Evolutionary conservation across 2,113 vertebrate genomes (phyloP).

Genomic region (Saguinus midas): DNA sequence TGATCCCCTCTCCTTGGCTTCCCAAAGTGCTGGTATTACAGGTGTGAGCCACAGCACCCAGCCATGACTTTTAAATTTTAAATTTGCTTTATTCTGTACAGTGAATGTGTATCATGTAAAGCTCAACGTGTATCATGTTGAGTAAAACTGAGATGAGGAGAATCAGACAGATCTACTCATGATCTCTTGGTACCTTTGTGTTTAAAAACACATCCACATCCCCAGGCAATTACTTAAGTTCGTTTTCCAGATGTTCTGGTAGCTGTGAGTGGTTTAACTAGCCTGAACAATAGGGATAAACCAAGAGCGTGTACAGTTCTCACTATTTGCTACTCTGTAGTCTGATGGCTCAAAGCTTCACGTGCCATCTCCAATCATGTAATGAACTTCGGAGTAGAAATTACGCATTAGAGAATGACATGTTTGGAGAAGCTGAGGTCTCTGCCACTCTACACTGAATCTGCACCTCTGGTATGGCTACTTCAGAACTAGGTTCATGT

Average conservation of each 20-base stretch:
- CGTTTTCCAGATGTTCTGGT: not conserved
- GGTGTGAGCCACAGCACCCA: no score
- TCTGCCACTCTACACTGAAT: rapidly evolving
- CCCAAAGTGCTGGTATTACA: no score
- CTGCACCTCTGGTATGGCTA: rapidly evolving
- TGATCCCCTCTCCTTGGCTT: no score
- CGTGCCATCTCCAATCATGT: not conserved
- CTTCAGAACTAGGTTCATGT: not conserved
- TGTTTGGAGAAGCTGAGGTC: rapidly evolving
- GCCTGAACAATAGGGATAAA: no score
- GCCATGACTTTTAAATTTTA: not conserved
- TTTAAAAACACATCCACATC: not conserved
- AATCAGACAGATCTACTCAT: not conserved
- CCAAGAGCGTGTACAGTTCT: rapidly evolving
- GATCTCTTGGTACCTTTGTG: not conserved
- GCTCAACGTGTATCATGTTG: not conserved
- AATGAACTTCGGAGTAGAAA: no score
- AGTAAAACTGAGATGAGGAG: not conserved
- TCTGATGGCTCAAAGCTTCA: not conserved
- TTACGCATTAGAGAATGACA: rapidly evolving
- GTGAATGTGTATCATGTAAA: not conserved
- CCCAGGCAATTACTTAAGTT: not conserved
- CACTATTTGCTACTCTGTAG: rapidly evolving
- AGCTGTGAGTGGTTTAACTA: rapidly evolving
- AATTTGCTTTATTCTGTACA: not conserved